Conservation (phyloP, 2,888 invertebrate species). For the Dynastes tityus region DNA sequence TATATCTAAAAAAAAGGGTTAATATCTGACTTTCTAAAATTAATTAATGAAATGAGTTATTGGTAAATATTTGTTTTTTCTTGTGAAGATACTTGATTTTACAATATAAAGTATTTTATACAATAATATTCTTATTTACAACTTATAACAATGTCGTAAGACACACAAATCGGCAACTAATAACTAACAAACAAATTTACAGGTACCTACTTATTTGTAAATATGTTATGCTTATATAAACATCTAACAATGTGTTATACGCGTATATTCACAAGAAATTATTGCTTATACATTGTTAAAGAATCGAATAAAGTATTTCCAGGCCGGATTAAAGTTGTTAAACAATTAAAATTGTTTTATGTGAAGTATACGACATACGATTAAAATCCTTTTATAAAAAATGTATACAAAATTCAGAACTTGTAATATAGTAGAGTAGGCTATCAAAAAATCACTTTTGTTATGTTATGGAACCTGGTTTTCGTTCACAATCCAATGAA, state of each 20-base stretch:
- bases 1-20: constrained; percentile 23
- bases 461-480: constrained; percentile 25
- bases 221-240: neutral
- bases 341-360: too few relatives aligned
- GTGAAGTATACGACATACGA: neutral
- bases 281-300: constrained; percentile 16
- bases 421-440: constrained; percentile 16
- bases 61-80: constrained; percentile 4
- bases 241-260: neutral
- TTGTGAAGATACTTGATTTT: constrained; percentile 33
- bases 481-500: constrained; percentile 22
- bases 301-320: neutral
- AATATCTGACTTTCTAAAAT: neutral
- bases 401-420: constrained; percentile 31
- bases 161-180: neutral
- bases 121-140: too few relatives aligned
- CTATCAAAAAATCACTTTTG: constrained; percentile 36
- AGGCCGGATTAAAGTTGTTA: constrained; percentile 9
- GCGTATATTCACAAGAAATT: constrained; percentile 34
- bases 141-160: neutral
- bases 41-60: neutral
- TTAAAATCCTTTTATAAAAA: constrained; percentile 31
- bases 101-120: neutral
- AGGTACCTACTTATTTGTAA: constrained; percentile 24
- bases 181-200: constrained; percentile 18